These are phyloP conservation scores for Parus major DNA, from an alignment of 2,113 vertebrate genomes.

Conservation along the genomic window DNA sequence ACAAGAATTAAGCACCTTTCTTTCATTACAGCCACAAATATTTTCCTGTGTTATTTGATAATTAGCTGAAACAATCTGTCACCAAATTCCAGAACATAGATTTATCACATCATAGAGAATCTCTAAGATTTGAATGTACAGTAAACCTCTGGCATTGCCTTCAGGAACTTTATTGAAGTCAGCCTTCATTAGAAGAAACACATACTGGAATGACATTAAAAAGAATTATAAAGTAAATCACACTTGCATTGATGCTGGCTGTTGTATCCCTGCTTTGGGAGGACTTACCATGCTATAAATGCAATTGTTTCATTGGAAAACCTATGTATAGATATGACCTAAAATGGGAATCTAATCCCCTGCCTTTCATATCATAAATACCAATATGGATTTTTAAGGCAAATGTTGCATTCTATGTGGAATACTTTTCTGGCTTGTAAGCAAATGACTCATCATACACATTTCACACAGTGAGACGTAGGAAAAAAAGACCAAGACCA, in stretches of 20 bases:
- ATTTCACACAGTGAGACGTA: neutral
- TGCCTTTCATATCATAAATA: neutral
- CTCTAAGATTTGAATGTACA: neutral
- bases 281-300: neutral
- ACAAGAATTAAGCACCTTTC: neutral
- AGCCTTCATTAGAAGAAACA: neutral
- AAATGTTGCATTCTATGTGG: neutral
- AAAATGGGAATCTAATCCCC: neutral
- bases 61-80: conserved; percentile 25
- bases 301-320: neutral
- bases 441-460: neutral
- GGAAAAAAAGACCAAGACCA: neutral
- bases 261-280: neutral
- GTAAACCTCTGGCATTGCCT: neutral
- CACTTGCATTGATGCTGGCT: neutral
- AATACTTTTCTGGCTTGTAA: neutral
- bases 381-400: neutral
- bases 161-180: neutral
- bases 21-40: neutral
- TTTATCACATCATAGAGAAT: neutral
- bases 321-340: neutral
- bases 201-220: neutral
- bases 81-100: neutral
- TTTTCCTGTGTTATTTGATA: conserved; percentile 29
- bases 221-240: neutral